Evolutionary conservation across 1,140 invertebrate species (phyloP), one percentile per base, ranked within the genome.

Genomic region (Habropoda laboriosa): DNA sequence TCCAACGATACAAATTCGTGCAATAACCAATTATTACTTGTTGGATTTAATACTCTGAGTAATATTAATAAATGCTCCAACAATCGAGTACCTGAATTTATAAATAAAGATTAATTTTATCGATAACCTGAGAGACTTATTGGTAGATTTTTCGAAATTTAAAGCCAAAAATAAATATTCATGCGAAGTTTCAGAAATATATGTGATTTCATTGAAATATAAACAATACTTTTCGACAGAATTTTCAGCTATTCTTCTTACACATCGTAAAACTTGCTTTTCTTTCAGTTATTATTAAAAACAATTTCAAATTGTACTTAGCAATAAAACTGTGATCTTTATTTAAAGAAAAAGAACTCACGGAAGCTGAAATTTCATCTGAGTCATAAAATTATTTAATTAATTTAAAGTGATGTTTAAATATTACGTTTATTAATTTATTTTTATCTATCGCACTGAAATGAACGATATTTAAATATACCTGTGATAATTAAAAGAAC

Each of bases 51-150:
- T 24, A 40, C 40, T 24, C 12, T 40, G 12, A 63, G 2, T n/a
- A 6, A 61, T 38, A n/a, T 35, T 63, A 63, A 64, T 27, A 45
- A 42, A 16, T 13, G n/a, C 16, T 27, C n/a, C 7, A 42, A 42
- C 18, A 27, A 30, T 63, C 18, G n/a, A 64, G 63, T 64, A 64
- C 63, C 63, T 64, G 63, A 63, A 3, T 12, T 12, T 10, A 27
- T 0, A 40, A 21, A 38, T 40, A 63, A 24, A 24, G 8, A 1
- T 0, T 63, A 63, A 13, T 38, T 49, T 67, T 12, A 49, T 32
- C 16, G 27, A 32, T 32, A 32, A 30, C 40, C 5, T 10, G 2
- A 66, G 27, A 21, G 18, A 18, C 24, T 7, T 30, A 66, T 2
- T 66, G 30, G 21, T 6, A 1, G 3, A 18, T 45, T 47, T 66